phyloP scores from a whole-genome alignment of 1,140 invertebrate genomes.

The Drosophila suzukii region DNA sequence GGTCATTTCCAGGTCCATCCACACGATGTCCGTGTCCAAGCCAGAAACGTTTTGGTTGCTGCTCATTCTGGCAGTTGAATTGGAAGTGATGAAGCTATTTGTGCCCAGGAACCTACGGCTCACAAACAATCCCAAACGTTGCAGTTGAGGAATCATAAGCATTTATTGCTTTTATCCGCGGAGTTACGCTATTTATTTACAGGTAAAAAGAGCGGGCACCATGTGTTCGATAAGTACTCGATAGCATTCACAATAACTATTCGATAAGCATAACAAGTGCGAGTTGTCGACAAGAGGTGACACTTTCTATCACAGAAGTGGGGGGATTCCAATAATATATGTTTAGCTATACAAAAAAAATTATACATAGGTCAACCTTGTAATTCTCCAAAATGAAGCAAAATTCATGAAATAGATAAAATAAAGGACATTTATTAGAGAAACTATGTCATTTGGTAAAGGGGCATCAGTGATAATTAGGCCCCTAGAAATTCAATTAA shows the following conservation, averaged over 20 bases:
- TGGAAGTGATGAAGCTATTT: not conserved
- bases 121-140: conserved; percentile 11
- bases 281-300: not conserved
- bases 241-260: not conserved
- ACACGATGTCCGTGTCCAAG: conserved; percentile 80
- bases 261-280: not conserved
- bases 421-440: too few species aligned
- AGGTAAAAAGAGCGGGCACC: not conserved
- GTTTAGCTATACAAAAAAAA: too few species aligned
- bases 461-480: too few species aligned
- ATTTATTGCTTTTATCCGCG: conserved; percentile 8
- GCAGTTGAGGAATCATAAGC: conserved; percentile 9
- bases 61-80: conserved; percentile 26
- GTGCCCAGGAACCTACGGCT: not conserved
- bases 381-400: too few species aligned
- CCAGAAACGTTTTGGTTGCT: not conserved
- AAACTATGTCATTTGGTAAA: too few species aligned
- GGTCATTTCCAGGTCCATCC: conserved; percentile 90
- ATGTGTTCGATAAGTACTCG: conserved; percentile 13
- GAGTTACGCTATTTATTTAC: not conserved
- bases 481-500: too few species aligned
- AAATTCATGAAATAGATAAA: too few species aligned
- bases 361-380: too few species aligned
- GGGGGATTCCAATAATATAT: not conserved
- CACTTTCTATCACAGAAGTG: not conserved